A percentile compares a stretch with the other conserved stretches of the same genome.
These are phyloP conservation scores for Echiichthys vipera DNA, from an alignment of 2,797 vertebrate genomes.

Conservation along the genomic window DNA sequence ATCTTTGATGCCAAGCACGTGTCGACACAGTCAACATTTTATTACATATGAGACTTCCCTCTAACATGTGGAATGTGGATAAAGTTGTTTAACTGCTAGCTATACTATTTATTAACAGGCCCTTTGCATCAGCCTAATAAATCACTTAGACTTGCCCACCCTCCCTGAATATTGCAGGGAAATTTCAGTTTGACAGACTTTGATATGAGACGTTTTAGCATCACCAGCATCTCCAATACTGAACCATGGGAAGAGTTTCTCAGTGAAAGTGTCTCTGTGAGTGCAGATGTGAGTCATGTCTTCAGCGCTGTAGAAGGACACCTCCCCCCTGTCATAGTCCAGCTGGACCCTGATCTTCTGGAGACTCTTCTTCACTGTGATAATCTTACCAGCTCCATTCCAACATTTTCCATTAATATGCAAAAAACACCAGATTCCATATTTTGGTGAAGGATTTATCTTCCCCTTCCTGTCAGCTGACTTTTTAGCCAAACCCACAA, in stretches of 20 bases:
- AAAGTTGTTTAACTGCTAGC: too few relatives aligned
- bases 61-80: too few relatives aligned
- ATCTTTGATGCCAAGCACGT: too few relatives aligned
- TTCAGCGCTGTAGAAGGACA: constrained; percentile 49
- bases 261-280: constrained; percentile 35
- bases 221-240: not conserved
- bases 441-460: fast-evolving
- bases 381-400: not conserved
- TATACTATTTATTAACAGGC: too few relatives aligned
- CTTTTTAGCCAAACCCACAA: constrained; percentile 39
- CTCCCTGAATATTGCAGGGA: constrained; percentile 4
- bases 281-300: constrained; percentile 40
- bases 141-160: too few relatives aligned
- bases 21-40: too few relatives aligned
- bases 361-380: constrained; percentile 32
- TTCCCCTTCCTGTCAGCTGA: constrained; percentile 1
- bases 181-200: constrained; percentile 6
- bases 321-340: constrained; percentile 43
- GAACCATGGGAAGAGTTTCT: constrained; percentile 43
- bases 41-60: too few relatives aligned
- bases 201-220: constrained; percentile 33
- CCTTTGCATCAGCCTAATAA: not conserved
- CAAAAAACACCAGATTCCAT: not conserved
- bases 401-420: fast-evolving
- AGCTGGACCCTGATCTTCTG: constrained; percentile 50